These are phyloP conservation scores for Alligator sinensis DNA, from an alignment of 2,113 vertebrate species.

Conservation along the genomic window DNA sequence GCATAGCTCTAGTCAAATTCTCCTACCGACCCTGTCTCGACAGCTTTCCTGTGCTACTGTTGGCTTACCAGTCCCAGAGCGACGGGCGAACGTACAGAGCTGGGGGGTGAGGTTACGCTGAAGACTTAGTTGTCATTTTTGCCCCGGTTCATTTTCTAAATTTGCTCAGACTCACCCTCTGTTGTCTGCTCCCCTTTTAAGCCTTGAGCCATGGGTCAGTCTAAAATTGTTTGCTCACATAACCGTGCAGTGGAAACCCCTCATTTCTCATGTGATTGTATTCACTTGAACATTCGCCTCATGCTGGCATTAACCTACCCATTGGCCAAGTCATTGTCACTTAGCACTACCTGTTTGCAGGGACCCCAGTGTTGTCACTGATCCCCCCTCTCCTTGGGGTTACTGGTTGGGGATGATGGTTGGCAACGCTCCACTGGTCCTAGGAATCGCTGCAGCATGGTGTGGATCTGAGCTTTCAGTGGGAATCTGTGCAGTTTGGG, in stretches of 20 bases:
- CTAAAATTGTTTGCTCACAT: neutral
- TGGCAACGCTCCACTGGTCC: neutral
- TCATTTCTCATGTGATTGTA: neutral
- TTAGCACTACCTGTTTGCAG: too few relatives aligned
- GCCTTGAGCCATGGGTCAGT: neutral
- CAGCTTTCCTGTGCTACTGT: neutral
- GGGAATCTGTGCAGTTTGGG: neutral
- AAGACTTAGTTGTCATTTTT: neutral
- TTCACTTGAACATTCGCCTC: neutral
- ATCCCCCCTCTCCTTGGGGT: neutral
- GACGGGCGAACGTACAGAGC: neutral
- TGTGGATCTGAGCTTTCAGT: neutral
- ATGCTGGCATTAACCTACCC: neutral
- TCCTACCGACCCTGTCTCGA: neutral
- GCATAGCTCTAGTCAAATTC: neutral
- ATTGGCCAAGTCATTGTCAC: neutral
- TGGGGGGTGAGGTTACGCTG: neutral
- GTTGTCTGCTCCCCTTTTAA: constrained; percentile 35
- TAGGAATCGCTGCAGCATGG: neutral
- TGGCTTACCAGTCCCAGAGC: neutral
- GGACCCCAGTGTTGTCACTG: neutral
- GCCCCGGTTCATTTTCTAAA: constrained; percentile 39
- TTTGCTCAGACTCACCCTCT: neutral
- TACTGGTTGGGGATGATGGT: neutral
- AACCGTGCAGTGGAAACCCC: neutral